Base-by-base conservation (phyloP, 2,888 invertebrate genomes). In the Drosophila testacea region DNA sequence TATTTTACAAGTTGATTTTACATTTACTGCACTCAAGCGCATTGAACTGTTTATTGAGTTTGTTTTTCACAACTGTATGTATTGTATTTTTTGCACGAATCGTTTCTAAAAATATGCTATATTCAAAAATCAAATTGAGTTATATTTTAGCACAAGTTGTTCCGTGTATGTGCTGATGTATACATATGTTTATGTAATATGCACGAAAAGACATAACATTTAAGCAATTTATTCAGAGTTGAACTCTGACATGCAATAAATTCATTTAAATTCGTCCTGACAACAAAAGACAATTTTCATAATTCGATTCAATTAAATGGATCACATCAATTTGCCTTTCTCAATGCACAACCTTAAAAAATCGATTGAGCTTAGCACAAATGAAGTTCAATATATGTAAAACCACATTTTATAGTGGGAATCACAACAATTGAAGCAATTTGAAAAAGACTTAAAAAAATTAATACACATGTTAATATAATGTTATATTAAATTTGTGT, bases 1-100 rank as follows among this genome's bases (percentile, higher is more conserved):
- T 47, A 63, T 56, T 63, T 10, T 47, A 67, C 72, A 57, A 55
- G 7, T 59, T 48, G 50, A 60, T 56, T 69, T 48, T 11, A 28
- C 13, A 11, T 30, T 51, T 62, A 34, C 9, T 36, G 32, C 52
- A 16, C 30, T 36, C 27, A 30, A 39, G 38, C 22, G 30, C 9
- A 51, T 4, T 22, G 46, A 38, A 28, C 27, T 9, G 7, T 52
- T 38, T 28, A 11, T 34, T 50, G 22, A 4, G 22, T 11, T 50
- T n/a, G 6, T 16, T 11, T 22, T 10, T 22, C 13, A 22, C 3
- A 36, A 50, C 11, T 22, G 1, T 36, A 16, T n/a, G n/a, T 41
- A 22, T 6, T 48, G 2, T 46, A 44, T 46, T 44, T 39, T 27
- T 39, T 11, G 27, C 63, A 69, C 75, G 47, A 60, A 56, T 77